Conservation (phyloP, 1,140 invertebrate genomes). For the Anastrepha ludens region DNA sequence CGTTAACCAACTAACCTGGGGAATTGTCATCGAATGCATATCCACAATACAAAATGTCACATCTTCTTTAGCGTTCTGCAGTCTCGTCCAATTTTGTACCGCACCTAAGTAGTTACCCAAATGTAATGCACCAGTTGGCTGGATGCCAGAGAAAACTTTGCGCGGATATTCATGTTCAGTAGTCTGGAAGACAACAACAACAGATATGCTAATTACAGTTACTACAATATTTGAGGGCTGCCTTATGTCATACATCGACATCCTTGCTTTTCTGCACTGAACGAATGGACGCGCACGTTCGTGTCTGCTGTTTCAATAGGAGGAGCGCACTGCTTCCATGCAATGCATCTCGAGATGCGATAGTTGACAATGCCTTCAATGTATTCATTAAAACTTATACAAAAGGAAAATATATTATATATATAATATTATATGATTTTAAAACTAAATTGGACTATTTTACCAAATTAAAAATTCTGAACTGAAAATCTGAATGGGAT, state of each 20-base stretch:
- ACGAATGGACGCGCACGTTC: not conserved
- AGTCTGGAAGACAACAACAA: not conserved
- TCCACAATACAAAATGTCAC: constrained; percentile 93
- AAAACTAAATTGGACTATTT: not conserved
- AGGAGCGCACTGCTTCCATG: not conserved
- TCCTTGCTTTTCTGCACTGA: constrained; percentile 4
- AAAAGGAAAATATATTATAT: constrained; percentile 40
- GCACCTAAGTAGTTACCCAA: constrained; percentile 98
- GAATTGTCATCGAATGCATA: constrained; percentile 94
- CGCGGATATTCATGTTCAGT: constrained; percentile 74
- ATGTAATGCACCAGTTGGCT: constrained; percentile 95
- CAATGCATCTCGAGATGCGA: not conserved
- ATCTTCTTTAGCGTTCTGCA: constrained; percentile 85
- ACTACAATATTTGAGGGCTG: not conserved
- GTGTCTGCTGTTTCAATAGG: not conserved
- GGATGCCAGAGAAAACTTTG: constrained; percentile 93
- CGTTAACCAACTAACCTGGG: constrained; percentile 75
- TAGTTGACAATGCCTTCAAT: constrained; percentile 18
- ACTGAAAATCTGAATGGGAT: constrained; percentile 34
- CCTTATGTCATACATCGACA: constrained; percentile 6
- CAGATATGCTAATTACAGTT: not conserved
- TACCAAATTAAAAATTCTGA: constrained; percentile 38
- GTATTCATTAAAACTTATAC: constrained; percentile 37
- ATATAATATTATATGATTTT: constrained; percentile 32
- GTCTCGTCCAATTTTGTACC: constrained; percentile 87